Evolutionary conservation across 2,888 invertebrate species (phyloP).

Genomic region (Plagiodera versicolora): DNA sequence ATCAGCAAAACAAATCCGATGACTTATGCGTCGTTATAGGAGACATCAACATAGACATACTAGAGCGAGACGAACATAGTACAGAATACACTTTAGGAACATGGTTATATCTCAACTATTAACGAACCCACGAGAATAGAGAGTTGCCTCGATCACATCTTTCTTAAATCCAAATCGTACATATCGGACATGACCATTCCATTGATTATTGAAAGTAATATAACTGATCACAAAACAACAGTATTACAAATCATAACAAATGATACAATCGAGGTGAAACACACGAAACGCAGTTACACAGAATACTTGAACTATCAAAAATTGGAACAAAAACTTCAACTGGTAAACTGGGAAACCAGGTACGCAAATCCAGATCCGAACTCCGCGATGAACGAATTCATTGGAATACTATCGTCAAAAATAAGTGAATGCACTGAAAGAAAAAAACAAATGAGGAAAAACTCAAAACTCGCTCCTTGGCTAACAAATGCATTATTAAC

Average conservation of each 20-base stretch:
- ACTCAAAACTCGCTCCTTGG: conserved; percentile 1
- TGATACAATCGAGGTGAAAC: not conserved
- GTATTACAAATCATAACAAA: not conserved
- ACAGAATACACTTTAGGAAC: conserved; percentile 9
- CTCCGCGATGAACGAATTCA: not conserved
- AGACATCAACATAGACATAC: conserved; percentile 4
- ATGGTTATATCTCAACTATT: conserved; percentile 10
- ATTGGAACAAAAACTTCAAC: conserved; percentile 4
- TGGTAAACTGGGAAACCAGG: not conserved
- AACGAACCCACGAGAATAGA: conserved; percentile 5
- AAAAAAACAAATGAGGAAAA: not conserved
- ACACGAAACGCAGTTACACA: not conserved
- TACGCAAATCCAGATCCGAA: not conserved
- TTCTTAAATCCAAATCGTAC: conserved; percentile 2
- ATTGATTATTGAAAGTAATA: conserved; percentile 6
- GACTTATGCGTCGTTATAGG: not conserved
- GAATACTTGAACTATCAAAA: not conserved
- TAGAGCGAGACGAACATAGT: conserved; percentile 8
- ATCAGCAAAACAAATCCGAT: conserved; percentile 1
- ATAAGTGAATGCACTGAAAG: not conserved
- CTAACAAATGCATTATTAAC: not conserved
- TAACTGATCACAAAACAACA: not conserved
- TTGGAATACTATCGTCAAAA: not conserved
- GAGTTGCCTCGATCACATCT: conserved; percentile 1
- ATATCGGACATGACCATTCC: conserved; percentile 6